Conservation (phyloP, 2,797 vertebrate genomes). For the Muraenolepis orangiensis region DNA sequence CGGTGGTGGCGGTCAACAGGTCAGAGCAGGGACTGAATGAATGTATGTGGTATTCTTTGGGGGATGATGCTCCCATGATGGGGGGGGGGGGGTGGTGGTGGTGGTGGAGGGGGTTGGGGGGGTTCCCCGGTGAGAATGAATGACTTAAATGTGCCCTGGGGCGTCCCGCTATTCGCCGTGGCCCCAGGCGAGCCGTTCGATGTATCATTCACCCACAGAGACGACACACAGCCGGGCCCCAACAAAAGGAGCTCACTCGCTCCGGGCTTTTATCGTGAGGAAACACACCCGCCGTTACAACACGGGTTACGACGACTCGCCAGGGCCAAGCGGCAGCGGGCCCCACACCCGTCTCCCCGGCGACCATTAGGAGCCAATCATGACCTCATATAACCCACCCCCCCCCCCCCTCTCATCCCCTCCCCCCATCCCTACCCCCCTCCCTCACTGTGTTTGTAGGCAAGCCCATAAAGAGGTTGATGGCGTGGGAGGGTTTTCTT, state of each 20-base stretch:
- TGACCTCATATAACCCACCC: constrained; percentile 42
- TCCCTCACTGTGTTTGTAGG: constrained; percentile 46
- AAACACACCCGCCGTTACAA: constrained; percentile 15
- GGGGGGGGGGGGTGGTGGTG: no score
- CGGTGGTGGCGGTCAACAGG: no score
- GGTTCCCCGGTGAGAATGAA: constrained; percentile 10
- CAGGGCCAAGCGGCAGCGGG: constrained; percentile 19
- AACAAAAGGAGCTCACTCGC: constrained; percentile 28
- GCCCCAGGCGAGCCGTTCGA: constrained; percentile 16
- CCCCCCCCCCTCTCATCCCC: not conserved
- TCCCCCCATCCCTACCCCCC: no score
- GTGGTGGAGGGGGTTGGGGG: constrained; percentile 14
- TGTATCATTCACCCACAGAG: constrained; percentile 19
- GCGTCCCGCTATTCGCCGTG: constrained; percentile 3
- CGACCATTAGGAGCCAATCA: constrained; percentile 46
- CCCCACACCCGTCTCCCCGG: constrained; percentile 19
- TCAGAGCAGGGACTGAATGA: no score
- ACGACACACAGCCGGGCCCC: no score
- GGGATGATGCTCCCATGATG: no score
- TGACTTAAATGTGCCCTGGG: constrained; percentile 20
- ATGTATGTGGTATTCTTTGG: constrained; percentile 22
- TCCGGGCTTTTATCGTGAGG: constrained; percentile 4
- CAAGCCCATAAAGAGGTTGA: constrained; percentile 37
- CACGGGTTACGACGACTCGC: constrained; percentile 23
- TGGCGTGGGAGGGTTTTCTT: constrained; percentile 28